Evolutionary conservation across 2,888 invertebrate genomes (phyloP).

Genomic region (Nomada lathburiana): DNA sequence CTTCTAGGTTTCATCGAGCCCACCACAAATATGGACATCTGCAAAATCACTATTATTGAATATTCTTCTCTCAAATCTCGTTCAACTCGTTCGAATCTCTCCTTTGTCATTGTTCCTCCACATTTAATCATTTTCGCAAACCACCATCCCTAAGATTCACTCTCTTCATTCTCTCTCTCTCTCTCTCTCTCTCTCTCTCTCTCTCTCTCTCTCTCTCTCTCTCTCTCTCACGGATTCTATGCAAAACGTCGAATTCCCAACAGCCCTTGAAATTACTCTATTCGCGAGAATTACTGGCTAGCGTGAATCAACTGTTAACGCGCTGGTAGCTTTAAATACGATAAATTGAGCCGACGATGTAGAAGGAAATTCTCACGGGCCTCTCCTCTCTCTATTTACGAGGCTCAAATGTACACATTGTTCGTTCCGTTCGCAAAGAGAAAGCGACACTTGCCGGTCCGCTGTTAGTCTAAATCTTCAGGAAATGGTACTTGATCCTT

Average conservation of each 20-base stretch:
- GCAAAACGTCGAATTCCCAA: constrained; percentile 9
- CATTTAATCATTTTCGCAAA: no score
- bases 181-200: background rate
- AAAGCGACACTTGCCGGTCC: constrained; percentile 43
- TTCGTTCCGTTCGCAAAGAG: constrained; percentile 25
- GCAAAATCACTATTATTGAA: no score
- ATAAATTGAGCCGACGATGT: constrained; percentile 24
- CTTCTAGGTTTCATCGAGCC: no score
- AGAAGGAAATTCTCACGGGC: constrained; percentile 47
- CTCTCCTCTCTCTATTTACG: constrained; percentile 42
- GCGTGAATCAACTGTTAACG: constrained; percentile 34
- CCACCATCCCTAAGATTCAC: no score
- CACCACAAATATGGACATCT: no score
- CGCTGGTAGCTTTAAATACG: constrained; percentile 30
- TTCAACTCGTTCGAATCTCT: no score
- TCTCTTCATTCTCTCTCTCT: background rate
- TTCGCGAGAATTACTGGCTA: constrained; percentile 20
- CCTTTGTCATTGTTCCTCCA: no score
- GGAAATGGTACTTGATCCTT: constrained; percentile 54
- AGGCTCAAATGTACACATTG: constrained; percentile 35
- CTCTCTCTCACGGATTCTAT: background rate
- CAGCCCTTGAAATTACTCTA: constrained; percentile 22
- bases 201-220: background rate
- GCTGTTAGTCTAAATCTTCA: constrained; percentile 57
- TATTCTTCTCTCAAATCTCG: no score